Base-by-base conservation (phyloP, 2,797 vertebrate genomes). In the Synanceia verrucosa region DNA sequence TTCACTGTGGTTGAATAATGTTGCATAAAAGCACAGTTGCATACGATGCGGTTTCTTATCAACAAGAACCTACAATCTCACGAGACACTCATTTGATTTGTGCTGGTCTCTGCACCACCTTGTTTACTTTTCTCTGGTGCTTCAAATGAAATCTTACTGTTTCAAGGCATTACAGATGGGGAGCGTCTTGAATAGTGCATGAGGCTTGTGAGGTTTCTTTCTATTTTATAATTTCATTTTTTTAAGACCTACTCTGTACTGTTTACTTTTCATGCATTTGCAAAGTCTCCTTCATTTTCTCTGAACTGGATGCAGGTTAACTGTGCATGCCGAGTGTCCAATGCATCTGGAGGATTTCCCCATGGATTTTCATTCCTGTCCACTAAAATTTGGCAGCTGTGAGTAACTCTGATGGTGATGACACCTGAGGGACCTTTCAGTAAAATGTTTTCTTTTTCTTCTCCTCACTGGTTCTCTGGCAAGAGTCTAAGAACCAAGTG, bases 281-380 rank as follows among this genome's bases (percentile, higher is more conserved):
- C 73, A 76, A 85, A 82, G 78, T 86, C 57, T 79, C 65, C 51
- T 83, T 86, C 44, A 76, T 79, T 80, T 73, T 84, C 51, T 89
- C 78, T 91, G 78, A 72, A 84, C 89, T 89, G 81, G 76, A 81
- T 86, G 76, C 91, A 99, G 98, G 95, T 97, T 99, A 90, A 99
- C 98, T 67, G 97, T 99, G 79, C 97, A 99, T 91, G 98, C 98
- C 46, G 98, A 99, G 94, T 99, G 98, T 86, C 98, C 98, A 44
- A 99, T 99, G 98, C 98, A 99, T 91, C 95, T 99, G 89, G 98
- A 99, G 89, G 98, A 99, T 90, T 99, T 99, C 90, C 98, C 98
- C 74, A 99, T 99, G 98, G 98, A 99, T 90, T 98, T 96, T 71
- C 98, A 99, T 88, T 98, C 98, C 10, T 99, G 98, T 89, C 98